phyloP scores from a whole-genome alignment of 2,797 vertebrate species.

The Miichthys miiuy region DNA sequence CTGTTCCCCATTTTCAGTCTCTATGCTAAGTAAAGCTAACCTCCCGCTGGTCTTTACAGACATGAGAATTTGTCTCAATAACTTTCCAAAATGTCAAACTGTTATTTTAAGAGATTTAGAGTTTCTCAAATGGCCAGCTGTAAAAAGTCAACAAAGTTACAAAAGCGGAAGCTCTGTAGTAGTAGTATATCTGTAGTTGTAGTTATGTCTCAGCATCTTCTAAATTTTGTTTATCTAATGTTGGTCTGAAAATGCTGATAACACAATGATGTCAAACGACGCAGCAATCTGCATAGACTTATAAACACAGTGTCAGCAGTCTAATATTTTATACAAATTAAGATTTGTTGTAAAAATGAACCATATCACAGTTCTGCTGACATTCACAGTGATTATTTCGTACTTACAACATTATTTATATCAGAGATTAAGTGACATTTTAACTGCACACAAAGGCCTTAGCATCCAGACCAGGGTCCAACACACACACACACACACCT shows the following conservation, averaged over 20 bases:
- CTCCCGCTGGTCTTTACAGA: background rate
- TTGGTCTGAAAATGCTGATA: too few species aligned
- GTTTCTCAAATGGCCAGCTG: background rate
- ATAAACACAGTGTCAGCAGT: background rate
- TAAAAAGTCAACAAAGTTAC: background rate
- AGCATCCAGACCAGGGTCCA: constrained; percentile 26
- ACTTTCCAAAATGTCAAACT: background rate
- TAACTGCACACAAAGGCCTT: background rate
- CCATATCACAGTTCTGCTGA: background rate
- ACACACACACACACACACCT: constrained; percentile 20
- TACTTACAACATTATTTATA: background rate
- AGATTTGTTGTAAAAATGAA: background rate
- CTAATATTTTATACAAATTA: background rate
- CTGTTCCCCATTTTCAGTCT: background rate
- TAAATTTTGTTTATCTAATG: background rate
- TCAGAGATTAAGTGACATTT: background rate
- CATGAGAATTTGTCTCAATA: background rate
- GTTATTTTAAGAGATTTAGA: background rate
- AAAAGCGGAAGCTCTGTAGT: background rate
- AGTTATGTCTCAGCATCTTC: background rate
- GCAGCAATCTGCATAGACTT: background rate
- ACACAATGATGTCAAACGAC: background rate
- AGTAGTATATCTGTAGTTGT: too few species aligned
- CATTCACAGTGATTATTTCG: background rate
- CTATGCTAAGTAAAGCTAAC: background rate